Evolutionary conservation across 2,888 invertebrate genomes (phyloP).

Genomic region (Leptothorax acervorum): DNA sequence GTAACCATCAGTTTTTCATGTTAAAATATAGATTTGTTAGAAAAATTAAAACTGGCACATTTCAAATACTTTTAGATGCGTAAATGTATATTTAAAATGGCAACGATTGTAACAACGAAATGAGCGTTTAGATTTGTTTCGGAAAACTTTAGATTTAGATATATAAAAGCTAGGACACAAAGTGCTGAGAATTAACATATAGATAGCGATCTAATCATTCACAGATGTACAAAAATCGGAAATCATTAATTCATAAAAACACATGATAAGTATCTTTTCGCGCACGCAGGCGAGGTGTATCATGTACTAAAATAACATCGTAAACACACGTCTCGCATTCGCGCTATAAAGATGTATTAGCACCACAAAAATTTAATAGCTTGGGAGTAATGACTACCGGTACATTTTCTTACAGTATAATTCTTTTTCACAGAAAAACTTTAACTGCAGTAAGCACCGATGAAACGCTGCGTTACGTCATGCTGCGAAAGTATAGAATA

Average conservation of each 20-base stretch:
- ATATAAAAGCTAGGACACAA: background rate
- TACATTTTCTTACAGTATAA: conserved; percentile 43
- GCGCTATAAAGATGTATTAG: conserved; percentile 38
- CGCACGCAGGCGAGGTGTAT: background rate
- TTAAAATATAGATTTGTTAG: background rate
- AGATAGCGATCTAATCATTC: background rate
- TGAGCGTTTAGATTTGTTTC: background rate
- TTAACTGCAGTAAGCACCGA: conserved; percentile 7
- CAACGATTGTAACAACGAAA: background rate
- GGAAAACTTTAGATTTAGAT: background rate
- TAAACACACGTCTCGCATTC: background rate
- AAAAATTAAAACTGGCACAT: background rate
- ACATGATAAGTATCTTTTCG: background rate
- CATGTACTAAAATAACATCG: background rate
- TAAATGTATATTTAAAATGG: background rate
- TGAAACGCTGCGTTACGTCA: conserved; percentile 56
- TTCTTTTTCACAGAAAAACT: conserved; percentile 40
- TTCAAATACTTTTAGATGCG: background rate
- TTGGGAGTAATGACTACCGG: conserved; percentile 21
- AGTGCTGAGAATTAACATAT: background rate
- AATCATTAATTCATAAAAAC: background rate
- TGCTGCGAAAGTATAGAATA: conserved; percentile 36
- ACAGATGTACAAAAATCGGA: background rate
- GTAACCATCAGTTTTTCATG: background rate
- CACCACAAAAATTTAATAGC: conserved; percentile 38